Percentiles rank a stretch among this genome's conserved stretches.
Conservation (phyloP, 2,797 vertebrate species). For the Dipus sagitta region DNA sequence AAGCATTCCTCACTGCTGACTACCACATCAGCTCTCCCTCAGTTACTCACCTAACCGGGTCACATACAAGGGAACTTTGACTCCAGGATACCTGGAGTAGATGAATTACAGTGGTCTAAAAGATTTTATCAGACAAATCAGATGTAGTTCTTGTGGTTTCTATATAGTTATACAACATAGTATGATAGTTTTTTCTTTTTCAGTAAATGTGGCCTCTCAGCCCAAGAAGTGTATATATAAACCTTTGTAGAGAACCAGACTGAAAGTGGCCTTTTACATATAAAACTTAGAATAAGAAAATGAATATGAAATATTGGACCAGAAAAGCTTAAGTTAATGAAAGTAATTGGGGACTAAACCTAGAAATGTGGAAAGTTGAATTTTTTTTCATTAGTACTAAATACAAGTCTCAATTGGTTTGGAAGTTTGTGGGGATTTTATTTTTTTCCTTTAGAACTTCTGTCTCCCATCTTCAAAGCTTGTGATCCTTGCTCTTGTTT, state of each 20-base stretch:
- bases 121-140: background rate
- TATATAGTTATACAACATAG: background rate
- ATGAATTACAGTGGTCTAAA: background rate
- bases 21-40: background rate
- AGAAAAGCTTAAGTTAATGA: conserved; percentile 48
- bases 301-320: conserved; percentile 52
- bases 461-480: conserved; percentile 84
- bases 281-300: conserved; percentile 39
- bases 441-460: conserved; percentile 74
- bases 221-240: conserved; percentile 1
- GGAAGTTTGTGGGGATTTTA: conserved; percentile 62
- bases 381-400: conserved; percentile 30
- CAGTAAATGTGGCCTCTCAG: background rate
- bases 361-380: conserved; percentile 17
- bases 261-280: background rate
- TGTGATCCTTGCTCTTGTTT: conserved; percentile 91
- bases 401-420: conserved; percentile 37
- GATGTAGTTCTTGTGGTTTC: background rate
- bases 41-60: background rate
- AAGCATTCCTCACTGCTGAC: background rate
- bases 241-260: background rate
- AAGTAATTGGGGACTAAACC: conserved; percentile 9
- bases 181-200: background rate
- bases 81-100: background rate
- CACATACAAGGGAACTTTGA: background rate